Percentiles rank a stretch among this genome's conserved stretches.
phyloP scores from a whole-genome alignment of 2,797 vertebrate species.

The Myripristis murdjan region DNA sequence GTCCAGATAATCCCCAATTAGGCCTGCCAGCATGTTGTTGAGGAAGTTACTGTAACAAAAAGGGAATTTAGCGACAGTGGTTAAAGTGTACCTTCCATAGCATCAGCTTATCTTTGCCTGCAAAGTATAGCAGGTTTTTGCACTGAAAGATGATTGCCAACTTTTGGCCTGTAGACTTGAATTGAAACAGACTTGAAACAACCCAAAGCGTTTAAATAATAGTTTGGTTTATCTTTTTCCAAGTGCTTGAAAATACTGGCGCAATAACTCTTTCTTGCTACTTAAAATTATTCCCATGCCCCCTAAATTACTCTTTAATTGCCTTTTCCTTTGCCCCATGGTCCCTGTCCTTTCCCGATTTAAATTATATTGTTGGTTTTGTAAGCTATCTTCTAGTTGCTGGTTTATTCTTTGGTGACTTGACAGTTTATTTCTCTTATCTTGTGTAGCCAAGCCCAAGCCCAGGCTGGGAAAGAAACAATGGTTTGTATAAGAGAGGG shows the following conservation, averaged over 20 bases:
- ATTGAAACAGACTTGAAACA: too few relatives aligned
- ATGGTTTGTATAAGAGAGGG: slow-evolving; percentile 41
- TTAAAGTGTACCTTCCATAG: too few relatives aligned
- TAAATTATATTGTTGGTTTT: slow-evolving; percentile 56
- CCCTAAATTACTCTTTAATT: slow-evolving; percentile 40
- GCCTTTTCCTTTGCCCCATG: slow-evolving; percentile 24
- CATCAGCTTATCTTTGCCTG: too few relatives aligned
- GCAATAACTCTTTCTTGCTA: neutral
- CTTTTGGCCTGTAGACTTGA: too few relatives aligned
- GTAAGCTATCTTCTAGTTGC: slow-evolving; percentile 44
- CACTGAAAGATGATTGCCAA: too few relatives aligned
- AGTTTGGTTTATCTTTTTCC: neutral
- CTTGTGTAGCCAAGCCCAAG: slow-evolving; percentile 51
- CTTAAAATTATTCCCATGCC: slow-evolving; percentile 3
- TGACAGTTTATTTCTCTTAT: slow-evolving; percentile 42
- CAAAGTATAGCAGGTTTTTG: too few relatives aligned
- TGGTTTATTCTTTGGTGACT: slow-evolving; percentile 57
- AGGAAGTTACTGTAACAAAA: too few relatives aligned
- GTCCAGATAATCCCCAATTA: too few relatives aligned
- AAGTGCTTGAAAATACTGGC: too few relatives aligned
- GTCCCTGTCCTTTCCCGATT: slow-evolving; percentile 39
- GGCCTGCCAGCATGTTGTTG: too few relatives aligned
- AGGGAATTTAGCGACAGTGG: too few relatives aligned
- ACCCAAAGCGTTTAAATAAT: too few relatives aligned
- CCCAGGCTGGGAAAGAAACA: slow-evolving; percentile 47